These are phyloP conservation scores for Holotrichia oblita DNA, from an alignment of 1,140 invertebrate genomes.

Conservation along the genomic window DNA sequence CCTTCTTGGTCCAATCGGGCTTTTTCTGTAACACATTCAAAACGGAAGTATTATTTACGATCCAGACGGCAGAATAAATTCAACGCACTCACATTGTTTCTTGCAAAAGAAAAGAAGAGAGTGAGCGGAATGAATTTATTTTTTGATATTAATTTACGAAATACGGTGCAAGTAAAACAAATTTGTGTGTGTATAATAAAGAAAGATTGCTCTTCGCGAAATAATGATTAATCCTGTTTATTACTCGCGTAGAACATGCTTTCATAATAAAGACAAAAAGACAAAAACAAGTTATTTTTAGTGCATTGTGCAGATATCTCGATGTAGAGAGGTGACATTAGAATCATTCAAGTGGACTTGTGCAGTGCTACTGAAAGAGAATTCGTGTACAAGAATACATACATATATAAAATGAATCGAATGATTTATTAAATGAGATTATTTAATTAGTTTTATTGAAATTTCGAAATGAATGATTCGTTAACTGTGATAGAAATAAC, in stretches of 20 bases:
- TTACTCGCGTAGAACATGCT: neutral
- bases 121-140: neutral
- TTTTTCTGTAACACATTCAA: slow-evolving; percentile 77
- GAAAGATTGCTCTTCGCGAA: neutral
- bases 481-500: neutral
- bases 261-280: neutral
- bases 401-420: neutral
- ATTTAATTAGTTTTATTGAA: neutral
- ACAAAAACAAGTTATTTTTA: neutral
- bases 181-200: slow-evolving; percentile 5
- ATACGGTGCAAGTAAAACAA: slow-evolving; percentile 28
- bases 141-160: neutral
- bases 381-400: neutral
- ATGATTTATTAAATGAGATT: neutral
- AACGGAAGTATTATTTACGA: slow-evolving; percentile 42
- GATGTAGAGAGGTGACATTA: neutral
- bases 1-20: slow-evolving; percentile 91
- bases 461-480: neutral
- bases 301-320: neutral
- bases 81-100: neutral
- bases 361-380: slow-evolving; percentile 12
- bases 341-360: slow-evolving; percentile 4
- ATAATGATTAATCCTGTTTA: neutral
- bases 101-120: neutral
- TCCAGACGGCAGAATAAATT: neutral